These are phyloP conservation scores for Apostichopus japonicus DNA, from an alignment of 35 echinoderm and acorn worm genomes.

Conservation along the genomic window DNA sequence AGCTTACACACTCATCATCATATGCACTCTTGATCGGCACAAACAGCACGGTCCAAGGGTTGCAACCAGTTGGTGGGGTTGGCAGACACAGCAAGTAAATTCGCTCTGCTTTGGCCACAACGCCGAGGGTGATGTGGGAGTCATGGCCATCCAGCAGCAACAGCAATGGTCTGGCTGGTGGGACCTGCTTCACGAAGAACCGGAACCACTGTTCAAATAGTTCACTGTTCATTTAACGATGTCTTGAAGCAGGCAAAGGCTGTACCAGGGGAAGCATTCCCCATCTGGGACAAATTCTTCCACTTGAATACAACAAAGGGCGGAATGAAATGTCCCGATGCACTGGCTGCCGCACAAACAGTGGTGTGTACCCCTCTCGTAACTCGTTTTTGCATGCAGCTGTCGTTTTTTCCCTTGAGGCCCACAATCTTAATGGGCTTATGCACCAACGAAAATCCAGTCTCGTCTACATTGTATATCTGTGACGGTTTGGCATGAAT, in stretches of 20 bases:
- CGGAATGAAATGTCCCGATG: constrained; percentile 3
- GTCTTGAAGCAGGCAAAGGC: neutral
- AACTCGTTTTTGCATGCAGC: constrained; percentile 3
- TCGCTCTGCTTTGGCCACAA: constrained; percentile 2
- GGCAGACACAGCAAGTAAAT: neutral
- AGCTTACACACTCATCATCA: constrained; percentile 23
- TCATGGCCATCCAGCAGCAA: constrained; percentile 1
- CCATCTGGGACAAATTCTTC: constrained; percentile 1
- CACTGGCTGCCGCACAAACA: constrained; percentile 11
- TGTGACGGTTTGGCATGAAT: constrained; percentile 23
- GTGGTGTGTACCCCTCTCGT: constrained; percentile 39
- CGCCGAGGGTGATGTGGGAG: constrained; percentile 13
- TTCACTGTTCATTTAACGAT: neutral
- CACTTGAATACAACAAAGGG: constrained; percentile 53
- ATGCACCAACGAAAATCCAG: constrained; percentile 45
- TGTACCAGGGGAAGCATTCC: neutral
- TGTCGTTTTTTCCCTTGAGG: constrained; percentile 23
- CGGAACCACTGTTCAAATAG: neutral
- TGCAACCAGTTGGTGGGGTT: neutral
- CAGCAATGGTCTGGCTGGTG: constrained; percentile 27
- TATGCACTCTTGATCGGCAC: constrained; percentile 47
- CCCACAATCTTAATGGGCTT: constrained; percentile 42
- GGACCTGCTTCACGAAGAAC: constrained; percentile 15
- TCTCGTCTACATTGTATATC: constrained; percentile 53
- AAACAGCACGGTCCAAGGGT: constrained; percentile 23